Evolutionary conservation across 1,140 invertebrate genomes (phyloP), one percentile per base, ranked within the genome.

Genomic region (Penaeus chinensis): DNA sequence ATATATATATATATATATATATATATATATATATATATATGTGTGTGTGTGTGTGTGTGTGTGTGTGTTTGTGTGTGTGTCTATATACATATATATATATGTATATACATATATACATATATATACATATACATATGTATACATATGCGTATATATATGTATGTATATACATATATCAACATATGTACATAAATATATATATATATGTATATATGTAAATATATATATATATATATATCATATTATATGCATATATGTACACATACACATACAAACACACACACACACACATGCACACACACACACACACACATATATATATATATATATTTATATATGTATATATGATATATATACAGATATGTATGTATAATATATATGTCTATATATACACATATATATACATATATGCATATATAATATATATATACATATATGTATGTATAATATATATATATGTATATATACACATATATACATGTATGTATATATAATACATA

Each of bases 1-100:
- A 71, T 71, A 71, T 71, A 71, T 71, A 71, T 24, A 71, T 71
- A 71, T 71, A 71, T 71, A 71, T 71, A 71, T 71, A 71, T 71
- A 71, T 71, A 71, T 24, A 71, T 71, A 71, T 71, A 71, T 71
- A n/a, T 71, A n/a, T 71, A n/a, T 27, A n/a, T 71, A n/a, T 27
- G 10, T 24, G 3, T 2, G 3, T 24, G 18, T 10, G 3, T 24
- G 10, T 71, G 10, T 24, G 10, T 18, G 10, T 24, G 10, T 10
- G 10, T 24, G 10, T 24, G 10, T 24, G 10, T 24, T 0, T 24
- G 10, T 24, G 10, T 10, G 10, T 24, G 10, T 24, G 10, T 24
- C 2, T 24, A 71, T 24, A 22, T 16, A 22, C 10, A 71, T 24
- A 71, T 24, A 22, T 24, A 71, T 24, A 71, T 10, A 71, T 24